Percentiles rank a stretch among this genome's conserved stretches.
Conservation (phyloP, 2,797 vertebrate species). For the Melanotaenia trifasciata region DNA sequence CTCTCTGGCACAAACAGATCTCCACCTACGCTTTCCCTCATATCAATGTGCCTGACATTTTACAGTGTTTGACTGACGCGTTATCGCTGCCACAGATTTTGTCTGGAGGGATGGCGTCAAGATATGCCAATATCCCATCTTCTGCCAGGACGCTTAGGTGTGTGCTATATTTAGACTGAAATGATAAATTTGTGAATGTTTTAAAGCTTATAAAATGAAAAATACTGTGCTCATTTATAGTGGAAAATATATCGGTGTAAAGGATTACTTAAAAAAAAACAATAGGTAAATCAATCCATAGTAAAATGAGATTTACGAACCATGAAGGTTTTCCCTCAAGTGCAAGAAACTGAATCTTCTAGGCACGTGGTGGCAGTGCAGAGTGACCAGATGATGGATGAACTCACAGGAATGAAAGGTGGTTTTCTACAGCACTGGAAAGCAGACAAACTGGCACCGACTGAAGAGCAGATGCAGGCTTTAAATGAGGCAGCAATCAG, state of each 20-base stretch:
- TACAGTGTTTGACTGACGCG: conserved; percentile 66
- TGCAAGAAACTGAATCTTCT: no score
- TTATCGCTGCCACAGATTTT: conserved; percentile 60
- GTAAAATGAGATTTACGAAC: no score
- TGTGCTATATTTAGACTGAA: conserved; percentile 33
- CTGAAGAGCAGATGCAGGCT: no score
- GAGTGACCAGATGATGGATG: no score
- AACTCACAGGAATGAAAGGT: no score
- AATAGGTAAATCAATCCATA: no score
- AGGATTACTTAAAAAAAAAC: no score
- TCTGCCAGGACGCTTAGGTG: conserved; percentile 27
- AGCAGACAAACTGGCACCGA: no score
- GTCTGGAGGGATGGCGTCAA: conserved; percentile 55
- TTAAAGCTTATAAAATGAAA: background rate
- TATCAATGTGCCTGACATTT: conserved; percentile 72
- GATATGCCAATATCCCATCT: conserved; percentile 52
- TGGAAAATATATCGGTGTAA: background rate
- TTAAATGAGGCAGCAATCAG: no score
- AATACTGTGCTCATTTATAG: background rate
- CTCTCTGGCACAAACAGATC: conserved; percentile 64
- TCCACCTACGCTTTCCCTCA: conserved; percentile 60
- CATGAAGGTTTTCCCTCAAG: no score
- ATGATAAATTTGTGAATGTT: background rate
- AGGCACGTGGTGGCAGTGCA: no score
- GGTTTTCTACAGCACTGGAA: no score